Base-by-base conservation (phyloP, 2,797 vertebrate species). In the Carduelis carduelis region DNA sequence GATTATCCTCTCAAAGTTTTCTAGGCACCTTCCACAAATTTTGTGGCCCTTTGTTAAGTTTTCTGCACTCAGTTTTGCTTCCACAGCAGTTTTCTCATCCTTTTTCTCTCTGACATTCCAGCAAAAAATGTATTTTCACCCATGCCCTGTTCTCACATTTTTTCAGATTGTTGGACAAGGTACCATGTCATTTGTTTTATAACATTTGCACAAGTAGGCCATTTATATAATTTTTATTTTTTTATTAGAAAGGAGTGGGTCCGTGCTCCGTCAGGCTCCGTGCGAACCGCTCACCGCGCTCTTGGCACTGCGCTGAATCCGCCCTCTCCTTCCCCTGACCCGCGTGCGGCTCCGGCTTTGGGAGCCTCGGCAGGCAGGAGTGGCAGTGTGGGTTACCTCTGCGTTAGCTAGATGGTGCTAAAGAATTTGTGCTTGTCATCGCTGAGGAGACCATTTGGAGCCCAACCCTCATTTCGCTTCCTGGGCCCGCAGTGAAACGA, bases 381-480 rank as follows among this genome's bases (percentile, higher is more conserved):
- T 4, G 50, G 44, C 32, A 20, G 0, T 27, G 89, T 71, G 87
- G 96, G 95, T 93, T 97, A 91, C 96, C 94, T 92, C 91, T 69
- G 20, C 59, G 56, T 47, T 84, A 97, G 95, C 96, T 95, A 97
- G 96, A 96, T 96, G 96, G 96, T 96, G 96, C 96, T 97, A 96
- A 97, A 97, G 96, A 97, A 97, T 96, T 94, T 95, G 83, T 93
- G 70, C 95, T 94, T 52, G 64, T 81, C 16, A 19, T 65, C 4
- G 16, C 91, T 8, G 37, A 65, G 75, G 70, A 74, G 65, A 72
- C 66, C 66, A 1, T 44, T 72, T 24, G 53, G 74, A 91, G 57
- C 2, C 32, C 79, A 8, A 32, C 22, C 37, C 47, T 83, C 28
- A 39, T 39, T 39, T 39, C 37, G 37, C 4, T 27, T 55, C 71